Conservation (phyloP, 2,113 vertebrate genomes). For the Perognathus longimembris region DNA sequence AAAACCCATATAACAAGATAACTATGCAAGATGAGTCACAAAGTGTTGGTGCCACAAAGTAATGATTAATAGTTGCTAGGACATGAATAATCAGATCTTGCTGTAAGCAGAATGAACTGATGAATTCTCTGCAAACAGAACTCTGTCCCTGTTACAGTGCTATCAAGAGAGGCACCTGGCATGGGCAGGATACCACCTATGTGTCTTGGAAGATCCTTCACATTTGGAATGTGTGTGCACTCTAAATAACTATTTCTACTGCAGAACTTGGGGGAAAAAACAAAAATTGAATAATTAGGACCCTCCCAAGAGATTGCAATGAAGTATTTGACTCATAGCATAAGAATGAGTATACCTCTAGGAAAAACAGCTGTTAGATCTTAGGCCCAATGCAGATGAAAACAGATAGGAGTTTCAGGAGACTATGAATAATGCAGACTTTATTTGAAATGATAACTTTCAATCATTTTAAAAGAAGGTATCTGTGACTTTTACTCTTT, state of each 20-base stretch:
- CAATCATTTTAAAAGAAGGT: slow-evolving; percentile 60
- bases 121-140: not conserved
- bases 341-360: slow-evolving; percentile 36
- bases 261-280: slow-evolving; percentile 50
- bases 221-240: slow-evolving; percentile 21
- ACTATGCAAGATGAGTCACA: not conserved
- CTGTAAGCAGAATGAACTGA: not conserved
- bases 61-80: not conserved
- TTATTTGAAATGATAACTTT: slow-evolving; percentile 69
- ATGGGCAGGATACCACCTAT: not conserved
- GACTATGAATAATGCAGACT: slow-evolving; percentile 72
- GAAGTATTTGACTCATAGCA: slow-evolving; percentile 47
- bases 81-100: not conserved
- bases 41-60: not conserved
- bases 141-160: not conserved
- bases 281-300: slow-evolving; percentile 67
- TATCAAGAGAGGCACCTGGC: not conserved
- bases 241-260: slow-evolving; percentile 1
- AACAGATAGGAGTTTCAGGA: slow-evolving; percentile 46
- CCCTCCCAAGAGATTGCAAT: slow-evolving; percentile 60
- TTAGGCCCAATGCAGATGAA: slow-evolving; percentile 53
- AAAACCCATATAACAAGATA: not conserved
- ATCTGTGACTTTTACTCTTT: slow-evolving; percentile 18
- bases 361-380: slow-evolving; percentile 62
- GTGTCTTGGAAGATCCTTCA: slow-evolving; percentile 21